These are phyloP conservation scores for Protosalanx chinensis DNA, from an alignment of 2,797 vertebrate species.

Conservation along the genomic window DNA sequence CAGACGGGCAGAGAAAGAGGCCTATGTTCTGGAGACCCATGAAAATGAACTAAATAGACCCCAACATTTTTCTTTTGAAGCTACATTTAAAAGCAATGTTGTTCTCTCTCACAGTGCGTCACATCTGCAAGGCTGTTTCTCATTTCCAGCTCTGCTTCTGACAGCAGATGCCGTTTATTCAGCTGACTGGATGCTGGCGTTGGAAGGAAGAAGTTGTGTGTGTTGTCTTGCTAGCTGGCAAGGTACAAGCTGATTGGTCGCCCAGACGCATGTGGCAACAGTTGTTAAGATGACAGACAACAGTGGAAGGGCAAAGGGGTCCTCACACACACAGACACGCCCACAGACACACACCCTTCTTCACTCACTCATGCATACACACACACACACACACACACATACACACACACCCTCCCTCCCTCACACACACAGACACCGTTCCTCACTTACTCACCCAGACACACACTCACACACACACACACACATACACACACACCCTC, in stretches of 20 bases:
- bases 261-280: background rate
- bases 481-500: background rate
- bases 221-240: background rate
- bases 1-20: too few species aligned
- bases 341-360: background rate
- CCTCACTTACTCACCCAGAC: background rate
- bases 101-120: too few species aligned
- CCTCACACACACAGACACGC: background rate
- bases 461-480: slow-evolving; percentile 5
- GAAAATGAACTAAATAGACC: too few species aligned
- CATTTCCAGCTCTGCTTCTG: too few species aligned
- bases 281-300: background rate
- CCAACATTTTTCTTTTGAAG: too few species aligned
- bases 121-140: too few species aligned
- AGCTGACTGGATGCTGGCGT: too few species aligned
- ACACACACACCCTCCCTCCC: background rate
- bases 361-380: background rate
- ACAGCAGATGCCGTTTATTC: too few species aligned
- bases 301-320: background rate
- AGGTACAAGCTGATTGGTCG: background rate
- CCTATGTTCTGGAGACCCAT: too few species aligned
- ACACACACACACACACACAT: background rate
- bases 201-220: too few species aligned
- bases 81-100: too few species aligned
- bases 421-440: background rate